Percentiles rank a stretch among this genome's conserved stretches.
Evolutionary conservation across 2,797 vertebrate genomes (phyloP).

Genomic region (Anguilla anguilla): DNA sequence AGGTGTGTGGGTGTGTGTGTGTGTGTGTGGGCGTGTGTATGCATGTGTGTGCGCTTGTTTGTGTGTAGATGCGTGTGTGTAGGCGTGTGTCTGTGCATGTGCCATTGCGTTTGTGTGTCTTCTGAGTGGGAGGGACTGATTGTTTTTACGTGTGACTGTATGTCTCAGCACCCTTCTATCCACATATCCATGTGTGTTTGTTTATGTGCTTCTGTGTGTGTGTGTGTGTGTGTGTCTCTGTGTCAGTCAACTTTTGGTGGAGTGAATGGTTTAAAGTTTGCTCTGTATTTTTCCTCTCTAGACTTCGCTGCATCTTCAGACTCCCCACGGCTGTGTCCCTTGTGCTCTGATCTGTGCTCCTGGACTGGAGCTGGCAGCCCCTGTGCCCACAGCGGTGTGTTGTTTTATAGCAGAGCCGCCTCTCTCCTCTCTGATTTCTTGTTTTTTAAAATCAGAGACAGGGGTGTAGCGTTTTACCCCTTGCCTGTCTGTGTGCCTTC

Average conservation of each 20-base stretch:
- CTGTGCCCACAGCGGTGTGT: neutral
- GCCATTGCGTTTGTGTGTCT: neutral
- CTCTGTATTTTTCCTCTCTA: neutral
- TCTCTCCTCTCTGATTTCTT: neutral
- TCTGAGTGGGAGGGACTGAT: neutral
- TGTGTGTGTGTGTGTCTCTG: too few relatives aligned
- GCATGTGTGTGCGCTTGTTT: neutral
- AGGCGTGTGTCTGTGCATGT: neutral
- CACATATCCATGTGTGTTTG: too few relatives aligned
- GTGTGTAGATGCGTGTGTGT: neutral
- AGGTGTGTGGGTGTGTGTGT: neutral
- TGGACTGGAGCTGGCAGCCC: neutral
- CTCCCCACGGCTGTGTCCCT: neutral
- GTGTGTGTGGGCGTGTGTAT: neutral
- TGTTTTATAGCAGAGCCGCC: neutral
- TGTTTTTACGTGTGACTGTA: neutral
- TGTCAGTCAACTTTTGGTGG: neutral
- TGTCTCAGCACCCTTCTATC: neutral
- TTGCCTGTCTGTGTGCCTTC: neutral
- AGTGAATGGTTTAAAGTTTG: neutral
- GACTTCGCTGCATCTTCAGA: too few relatives aligned
- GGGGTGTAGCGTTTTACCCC: neutral
- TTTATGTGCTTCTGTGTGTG: too few relatives aligned
- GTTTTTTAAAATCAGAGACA: neutral
- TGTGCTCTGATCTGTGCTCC: neutral